Base-by-base conservation (phyloP, 64 coral and sea anemone species). In the Cladopsammia gracilis region DNA sequence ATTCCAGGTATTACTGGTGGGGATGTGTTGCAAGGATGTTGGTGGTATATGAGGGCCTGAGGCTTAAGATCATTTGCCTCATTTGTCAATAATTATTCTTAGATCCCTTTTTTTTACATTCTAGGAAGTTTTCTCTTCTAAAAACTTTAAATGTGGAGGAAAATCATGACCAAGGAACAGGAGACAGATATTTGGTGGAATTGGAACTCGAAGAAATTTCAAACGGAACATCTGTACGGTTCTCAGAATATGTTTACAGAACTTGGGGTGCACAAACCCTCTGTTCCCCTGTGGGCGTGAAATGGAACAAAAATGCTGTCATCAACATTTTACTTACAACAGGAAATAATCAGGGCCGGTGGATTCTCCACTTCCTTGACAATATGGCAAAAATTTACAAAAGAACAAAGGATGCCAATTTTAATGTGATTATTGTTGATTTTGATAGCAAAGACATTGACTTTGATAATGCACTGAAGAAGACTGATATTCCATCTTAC, bases 211-310 rank as follows among this genome's bases (percentile, higher is more conserved):
- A 5, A 49, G 80, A 96, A 43, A 86, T 51, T 54, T 26, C 16
- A 70, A 64, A 64, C 6, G 70, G 85, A 70, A 87, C 42, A 67
- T 71, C 7, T 66, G 78, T 90, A 20, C 60, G 91, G 61, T 96
- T 96, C 70, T 96, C 95, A 45, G 95, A 96, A 43, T 93, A 96
- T 93, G 76, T 96, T 8, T 96, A 96, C 56, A 62, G 45, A 16
- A 52, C 62, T 18, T 44, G 47, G 61, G 75, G 70, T 10, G 64
- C 77, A 10, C 7, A 5, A 6, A 23, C 34, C 6, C 49, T 96
- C 18, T 96, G 95, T 52, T 86, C 69, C 45, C 95, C 95, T 20
- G 95, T 86, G 89, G 91, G 91, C 16, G 84, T 96, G 73, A 77
- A 48, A 16, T 96, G 87, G 95, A 96, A 93, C 64, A 96, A 93